Percentiles rank a stretch among this genome's conserved stretches.
phyloP scores from a whole-genome alignment of 1,140 invertebrate genomes.

The Cherax destructor region DNA sequence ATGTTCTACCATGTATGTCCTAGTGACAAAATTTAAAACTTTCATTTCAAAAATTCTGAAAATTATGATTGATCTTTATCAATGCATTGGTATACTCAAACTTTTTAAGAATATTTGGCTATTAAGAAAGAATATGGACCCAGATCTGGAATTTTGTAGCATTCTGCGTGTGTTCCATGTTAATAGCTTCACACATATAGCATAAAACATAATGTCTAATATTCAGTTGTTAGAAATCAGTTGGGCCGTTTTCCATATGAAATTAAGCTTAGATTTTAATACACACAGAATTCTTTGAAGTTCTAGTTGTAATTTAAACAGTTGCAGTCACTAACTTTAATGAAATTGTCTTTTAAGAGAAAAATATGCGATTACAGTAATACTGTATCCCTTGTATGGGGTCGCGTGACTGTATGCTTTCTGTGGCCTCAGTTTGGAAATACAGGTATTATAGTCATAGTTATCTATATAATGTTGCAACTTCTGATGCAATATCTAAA shows the following conservation, averaged over 20 bases:
- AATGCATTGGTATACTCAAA: not conserved
- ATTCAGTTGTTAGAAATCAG: not conserved
- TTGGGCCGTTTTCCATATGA: not conserved
- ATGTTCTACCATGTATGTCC: not conserved
- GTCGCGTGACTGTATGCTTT: not conserved
- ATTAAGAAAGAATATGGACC: not conserved
- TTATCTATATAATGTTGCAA: not conserved
- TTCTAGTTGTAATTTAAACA: not conserved
- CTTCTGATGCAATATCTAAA: not conserved
- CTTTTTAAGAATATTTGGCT: not conserved
- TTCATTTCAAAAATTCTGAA: not conserved
- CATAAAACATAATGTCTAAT: not conserved
- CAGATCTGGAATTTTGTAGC: not conserved
- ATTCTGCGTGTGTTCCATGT: not conserved
- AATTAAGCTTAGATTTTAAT: not conserved
- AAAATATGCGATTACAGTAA: not conserved
- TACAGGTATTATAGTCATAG: not conserved
- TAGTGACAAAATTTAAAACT: not conserved
- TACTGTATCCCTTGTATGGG: not conserved
- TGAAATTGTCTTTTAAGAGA: not conserved
- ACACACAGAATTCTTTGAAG: slow-evolving; percentile 3
- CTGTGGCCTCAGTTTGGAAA: not conserved
- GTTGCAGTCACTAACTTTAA: not conserved
- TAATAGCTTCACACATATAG: not conserved
- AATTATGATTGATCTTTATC: not conserved